Percentiles rank a stretch among this genome's conserved stretches.
These are phyloP conservation scores for Mesoclemmys tuberculata DNA, from an alignment of 2,113 vertebrate species.

Conservation along the genomic window DNA sequence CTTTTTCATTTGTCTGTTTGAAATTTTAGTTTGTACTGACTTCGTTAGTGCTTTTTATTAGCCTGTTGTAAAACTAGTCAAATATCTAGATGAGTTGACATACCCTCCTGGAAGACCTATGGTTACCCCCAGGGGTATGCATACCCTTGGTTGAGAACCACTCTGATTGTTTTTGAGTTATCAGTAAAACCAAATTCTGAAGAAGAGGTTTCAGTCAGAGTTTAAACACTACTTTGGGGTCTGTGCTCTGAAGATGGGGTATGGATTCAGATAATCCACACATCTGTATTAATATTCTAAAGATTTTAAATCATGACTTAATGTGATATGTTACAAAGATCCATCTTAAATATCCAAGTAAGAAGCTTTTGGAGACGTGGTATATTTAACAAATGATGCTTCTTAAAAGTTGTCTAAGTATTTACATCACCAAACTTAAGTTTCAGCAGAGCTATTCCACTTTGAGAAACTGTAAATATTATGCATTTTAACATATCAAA, in stretches of 20 bases:
- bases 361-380: not conserved
- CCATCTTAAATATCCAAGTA: not conserved
- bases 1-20: no score
- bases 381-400: not conserved
- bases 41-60: no score
- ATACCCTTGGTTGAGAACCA: no score
- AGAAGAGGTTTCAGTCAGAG: not conserved
- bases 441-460: not conserved
- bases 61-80: no score
- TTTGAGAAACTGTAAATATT: not conserved
- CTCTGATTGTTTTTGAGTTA: not conserved
- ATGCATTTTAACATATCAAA: not conserved
- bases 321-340: not conserved
- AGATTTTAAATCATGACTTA: not conserved
- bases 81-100: no score
- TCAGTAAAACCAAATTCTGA: not conserved
- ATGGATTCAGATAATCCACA: not conserved
- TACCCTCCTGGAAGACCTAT: not conserved
- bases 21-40: no score
- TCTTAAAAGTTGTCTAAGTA: not conserved
- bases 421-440: not conserved
- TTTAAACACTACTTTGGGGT: not conserved
- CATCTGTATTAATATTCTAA: not conserved
- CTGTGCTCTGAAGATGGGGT: not conserved
- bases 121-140: not conserved